Conservation (phyloP, 2,113 vertebrate genomes). For the Plotosus lineatus region DNA sequence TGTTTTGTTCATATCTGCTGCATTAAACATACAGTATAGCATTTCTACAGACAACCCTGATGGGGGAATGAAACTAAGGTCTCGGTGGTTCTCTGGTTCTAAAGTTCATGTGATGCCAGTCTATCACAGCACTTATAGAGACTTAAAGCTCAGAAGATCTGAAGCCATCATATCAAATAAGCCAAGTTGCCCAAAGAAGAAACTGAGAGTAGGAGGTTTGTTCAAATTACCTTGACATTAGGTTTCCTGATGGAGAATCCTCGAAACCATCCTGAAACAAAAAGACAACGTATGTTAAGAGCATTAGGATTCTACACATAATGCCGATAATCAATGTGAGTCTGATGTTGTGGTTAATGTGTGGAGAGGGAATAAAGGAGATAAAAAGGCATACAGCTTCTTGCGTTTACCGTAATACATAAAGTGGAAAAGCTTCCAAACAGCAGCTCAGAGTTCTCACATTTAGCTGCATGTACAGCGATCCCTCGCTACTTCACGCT, state of each 20-base stretch:
- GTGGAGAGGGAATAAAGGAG: not conserved
- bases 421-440: not conserved
- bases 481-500: too few relatives aligned
- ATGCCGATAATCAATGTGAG: too few relatives aligned
- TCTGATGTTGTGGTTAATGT: slow-evolving; percentile 23
- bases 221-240: slow-evolving; percentile 82
- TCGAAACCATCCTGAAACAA: slow-evolving; percentile 91
- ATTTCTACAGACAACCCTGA: not conserved
- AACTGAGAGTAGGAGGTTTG: not conserved
- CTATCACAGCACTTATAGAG: not conserved
- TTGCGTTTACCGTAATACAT: not conserved
- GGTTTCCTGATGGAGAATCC: slow-evolving; percentile 90
- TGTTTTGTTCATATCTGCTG: not conserved
- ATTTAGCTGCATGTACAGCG: not conserved
- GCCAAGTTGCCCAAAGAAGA: not conserved
- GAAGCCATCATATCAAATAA: not conserved
- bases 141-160: not conserved
- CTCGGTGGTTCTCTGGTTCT: not conserved
- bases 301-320: not conserved
- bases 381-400: not conserved
- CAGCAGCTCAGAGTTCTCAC: not conserved
- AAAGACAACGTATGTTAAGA: slow-evolving; percentile 46
- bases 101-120: not conserved
- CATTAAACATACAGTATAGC: not conserved
- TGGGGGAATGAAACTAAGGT: not conserved